Evolutionary conservation across 2,797 vertebrate genomes (phyloP), one percentile per base, ranked within the genome.

Genomic region (Chanos chanos): DNA sequence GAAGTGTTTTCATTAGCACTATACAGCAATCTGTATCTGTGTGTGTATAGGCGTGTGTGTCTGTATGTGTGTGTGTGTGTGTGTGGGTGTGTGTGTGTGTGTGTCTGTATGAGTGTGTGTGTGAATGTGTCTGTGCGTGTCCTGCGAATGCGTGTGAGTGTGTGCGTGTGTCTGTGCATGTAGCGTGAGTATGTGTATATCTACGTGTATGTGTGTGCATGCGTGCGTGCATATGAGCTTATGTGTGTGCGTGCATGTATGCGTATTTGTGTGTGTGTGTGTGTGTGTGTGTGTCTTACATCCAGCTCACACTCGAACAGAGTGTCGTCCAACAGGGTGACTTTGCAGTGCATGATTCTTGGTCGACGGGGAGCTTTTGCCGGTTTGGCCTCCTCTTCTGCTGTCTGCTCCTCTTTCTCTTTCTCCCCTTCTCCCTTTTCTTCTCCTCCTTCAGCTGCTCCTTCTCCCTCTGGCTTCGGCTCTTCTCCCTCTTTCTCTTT

Each of bases 241-340:
- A 21, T 34, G 37, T 37, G 33, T 37, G n/a, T 36, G 21, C 1
- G 0, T 8, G 7, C 19, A 4, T 75, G n/a, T n/a, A n/a, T n/a
- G n/a, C n/a, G n/a, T n/a, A n/a, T n/a, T n/a, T 19, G 41, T 41
- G n/a, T 16, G 45, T 30, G 25, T 12, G 25, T 37, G 21, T 34
- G 37, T 37, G 33, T 37, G n/a, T 36, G 21, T 1, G 0, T 8
- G 7, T 19, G 4, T 75, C 92, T 92, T 85, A 99, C 95, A 54
- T 99, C 95, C 74, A 98, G 66, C n/a, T 94, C 81, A 75, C 95
- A 97, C 77, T 98, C 92, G 21, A 86, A 97, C n/a, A 90, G 70
- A 40, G 92, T 82, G 66, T 95, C 91, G 68, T 99, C 96, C 80
- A 99, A 84, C 78, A 98, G 83, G n/a, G 88, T 88, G 1, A 99